Conservation (phyloP, 2,113 vertebrate species). For the Bubo blakistoni region DNA sequence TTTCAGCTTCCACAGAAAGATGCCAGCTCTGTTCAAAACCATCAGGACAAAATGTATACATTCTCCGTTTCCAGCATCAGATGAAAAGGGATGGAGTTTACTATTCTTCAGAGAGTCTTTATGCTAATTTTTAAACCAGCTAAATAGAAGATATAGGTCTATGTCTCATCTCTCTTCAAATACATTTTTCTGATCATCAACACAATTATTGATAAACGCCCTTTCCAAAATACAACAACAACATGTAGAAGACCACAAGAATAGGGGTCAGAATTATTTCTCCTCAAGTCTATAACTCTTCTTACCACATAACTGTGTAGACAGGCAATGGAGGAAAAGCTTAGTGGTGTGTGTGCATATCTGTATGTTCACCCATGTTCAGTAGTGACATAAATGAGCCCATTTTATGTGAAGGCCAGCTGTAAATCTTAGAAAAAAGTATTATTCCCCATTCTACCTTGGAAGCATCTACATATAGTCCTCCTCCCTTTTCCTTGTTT, state of each 20-base stretch:
- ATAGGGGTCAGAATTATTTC: neutral
- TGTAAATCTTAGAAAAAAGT: neutral
- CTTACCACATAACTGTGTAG: neutral
- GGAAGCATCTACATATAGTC: neutral
- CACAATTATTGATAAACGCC: neutral
- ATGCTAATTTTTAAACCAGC: neutral
- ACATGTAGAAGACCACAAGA: neutral
- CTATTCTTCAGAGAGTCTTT: neutral
- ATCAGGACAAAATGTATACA: neutral
- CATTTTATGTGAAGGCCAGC: neutral
- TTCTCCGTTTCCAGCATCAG: neutral
- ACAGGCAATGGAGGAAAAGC: neutral
- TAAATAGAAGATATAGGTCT: neutral
- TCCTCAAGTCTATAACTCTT: neutral
- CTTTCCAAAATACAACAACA: neutral
- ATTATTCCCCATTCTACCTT: neutral
- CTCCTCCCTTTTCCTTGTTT: neutral
- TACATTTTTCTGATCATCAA: neutral
- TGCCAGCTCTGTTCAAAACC: neutral
- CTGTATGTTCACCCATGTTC: neutral
- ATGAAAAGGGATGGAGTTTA: neutral
- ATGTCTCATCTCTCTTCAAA: neutral
- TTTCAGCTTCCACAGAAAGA: neutral
- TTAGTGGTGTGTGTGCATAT: accelerated
- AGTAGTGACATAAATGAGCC: neutral